Evolutionary conservation across 1,140 invertebrate species (phyloP), one percentile per base, ranked within the genome.

Genomic region (Zaprionus vittiger): DNA sequence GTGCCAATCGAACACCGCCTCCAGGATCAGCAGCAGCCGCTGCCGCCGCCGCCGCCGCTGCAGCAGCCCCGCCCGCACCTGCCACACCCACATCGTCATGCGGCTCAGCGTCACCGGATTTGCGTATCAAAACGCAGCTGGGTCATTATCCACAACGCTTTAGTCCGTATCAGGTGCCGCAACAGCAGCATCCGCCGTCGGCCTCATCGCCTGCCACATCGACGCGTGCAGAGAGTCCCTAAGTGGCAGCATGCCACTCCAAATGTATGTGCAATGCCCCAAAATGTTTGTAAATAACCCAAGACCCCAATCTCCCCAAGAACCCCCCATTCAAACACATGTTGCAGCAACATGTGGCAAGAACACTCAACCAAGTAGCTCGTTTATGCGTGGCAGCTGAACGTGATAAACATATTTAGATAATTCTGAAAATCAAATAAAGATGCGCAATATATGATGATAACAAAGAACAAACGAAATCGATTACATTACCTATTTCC

Each of bases 141-240:
- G 77, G 59, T 1, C 91, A 93, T 52, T 93, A 91, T 81, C 84
- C 91, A 12, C 91, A 92, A 59, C 87, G 92, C 4, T 93, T 93
- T 59, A 93, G 92, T 81, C 92, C 92, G 4, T 93, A 93, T 77
- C 91, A 92, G 52, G 63, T 93, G 79, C 92, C 91, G 41, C 91
- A 91, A 7, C 41, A 47, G 41, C 41, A 38, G 57, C 84, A 92
- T 55, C 80, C 84, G 68, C 75, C 64, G 37, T 31, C 70, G n/a
- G 62, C 74, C 22, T 44, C 85, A 6, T 89, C 85, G 38, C 86
- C 85, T 14, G 83, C 86, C 55, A 56, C 77, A 31, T 91, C 83
- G 7, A 71, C 69, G 59, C 56, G 83, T 1, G 83, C 83, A 12
- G 83, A 86, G 22, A 89, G 84, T 70, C 83, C 83, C 60, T 86